These are phyloP conservation scores for Mus spretus DNA, from an alignment of 2,797 vertebrate species.

Conservation along the genomic window DNA sequence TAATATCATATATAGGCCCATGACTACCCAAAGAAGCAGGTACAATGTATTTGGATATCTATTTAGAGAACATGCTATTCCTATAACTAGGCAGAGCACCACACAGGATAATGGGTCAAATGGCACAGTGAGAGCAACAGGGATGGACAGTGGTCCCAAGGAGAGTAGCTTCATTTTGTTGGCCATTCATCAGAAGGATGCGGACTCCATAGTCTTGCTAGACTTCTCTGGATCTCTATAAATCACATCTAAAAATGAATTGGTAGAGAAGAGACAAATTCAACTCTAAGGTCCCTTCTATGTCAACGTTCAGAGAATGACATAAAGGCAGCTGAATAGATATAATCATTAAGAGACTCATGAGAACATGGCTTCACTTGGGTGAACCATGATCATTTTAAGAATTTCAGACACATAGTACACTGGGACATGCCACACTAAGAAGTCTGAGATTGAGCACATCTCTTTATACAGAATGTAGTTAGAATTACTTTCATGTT, in stretches of 20 bases:
- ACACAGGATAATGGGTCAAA: neutral
- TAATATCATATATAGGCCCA: neutral
- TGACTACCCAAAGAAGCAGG: neutral
- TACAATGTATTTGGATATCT: neutral
- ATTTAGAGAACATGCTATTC: neutral
- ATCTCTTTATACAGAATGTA: neutral
- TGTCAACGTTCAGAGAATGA: slow-evolving; percentile 38
- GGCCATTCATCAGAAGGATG: neutral
- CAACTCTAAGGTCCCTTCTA: slow-evolving; percentile 16
- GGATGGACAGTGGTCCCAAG: neutral
- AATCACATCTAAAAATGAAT: slow-evolving; percentile 44
- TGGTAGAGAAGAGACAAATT: slow-evolving; percentile 50
- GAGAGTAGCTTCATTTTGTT: neutral
- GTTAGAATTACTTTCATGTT: neutral
- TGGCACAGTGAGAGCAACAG: neutral
- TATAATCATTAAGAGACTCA: neutral
- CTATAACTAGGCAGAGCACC: neutral
- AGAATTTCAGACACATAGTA: neutral
- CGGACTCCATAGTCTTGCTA: neutral
- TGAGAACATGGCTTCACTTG: neutral
- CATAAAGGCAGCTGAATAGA: slow-evolving; percentile 54
- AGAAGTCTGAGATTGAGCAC: neutral
- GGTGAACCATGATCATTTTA: slow-evolving; percentile 45
- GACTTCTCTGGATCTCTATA: slow-evolving; percentile 10
- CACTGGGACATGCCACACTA: neutral